These are phyloP conservation scores for Oxystoma pomonae DNA, from an alignment of 2,888 invertebrate species.

Conservation along the genomic window DNA sequence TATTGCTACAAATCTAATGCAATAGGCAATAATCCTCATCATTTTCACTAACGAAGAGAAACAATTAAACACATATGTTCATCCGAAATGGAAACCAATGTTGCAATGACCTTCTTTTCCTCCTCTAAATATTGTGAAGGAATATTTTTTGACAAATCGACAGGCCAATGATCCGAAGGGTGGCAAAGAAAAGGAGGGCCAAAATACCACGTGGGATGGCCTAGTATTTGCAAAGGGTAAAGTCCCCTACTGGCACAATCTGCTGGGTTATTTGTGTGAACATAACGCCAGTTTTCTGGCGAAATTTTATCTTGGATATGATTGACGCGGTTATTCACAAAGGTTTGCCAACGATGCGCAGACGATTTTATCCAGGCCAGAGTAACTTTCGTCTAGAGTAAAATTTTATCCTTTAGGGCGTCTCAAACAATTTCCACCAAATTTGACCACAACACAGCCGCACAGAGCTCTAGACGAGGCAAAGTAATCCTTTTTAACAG, in stretches of 20 bases:
- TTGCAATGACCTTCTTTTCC: too few species aligned
- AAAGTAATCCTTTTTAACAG: background rate
- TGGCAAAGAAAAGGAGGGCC: too few species aligned
- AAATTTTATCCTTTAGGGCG: background rate
- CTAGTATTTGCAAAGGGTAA: too few species aligned
- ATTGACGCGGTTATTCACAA: background rate
- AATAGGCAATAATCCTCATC: too few species aligned
- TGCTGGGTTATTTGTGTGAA: background rate
- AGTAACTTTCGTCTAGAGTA: background rate
- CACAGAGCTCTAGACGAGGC: background rate
- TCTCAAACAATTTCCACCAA: background rate
- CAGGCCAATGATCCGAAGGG: too few species aligned
- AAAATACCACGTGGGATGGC: too few species aligned
- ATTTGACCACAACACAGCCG: background rate
- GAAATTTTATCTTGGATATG: slow-evolving; percentile 1
- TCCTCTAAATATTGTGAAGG: too few species aligned
- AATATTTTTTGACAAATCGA: too few species aligned
- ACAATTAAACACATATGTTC: too few species aligned
- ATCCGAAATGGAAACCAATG: too few species aligned
- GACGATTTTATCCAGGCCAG: background rate
- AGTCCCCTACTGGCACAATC: background rate
- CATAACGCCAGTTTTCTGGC: background rate
- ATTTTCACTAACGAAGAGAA: too few species aligned
- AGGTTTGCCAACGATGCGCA: background rate
- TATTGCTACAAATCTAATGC: too few species aligned